These are phyloP conservation scores for Drosophila nigromelanica DNA, from an alignment of 1,140 invertebrate species.

Conservation along the genomic window DNA sequence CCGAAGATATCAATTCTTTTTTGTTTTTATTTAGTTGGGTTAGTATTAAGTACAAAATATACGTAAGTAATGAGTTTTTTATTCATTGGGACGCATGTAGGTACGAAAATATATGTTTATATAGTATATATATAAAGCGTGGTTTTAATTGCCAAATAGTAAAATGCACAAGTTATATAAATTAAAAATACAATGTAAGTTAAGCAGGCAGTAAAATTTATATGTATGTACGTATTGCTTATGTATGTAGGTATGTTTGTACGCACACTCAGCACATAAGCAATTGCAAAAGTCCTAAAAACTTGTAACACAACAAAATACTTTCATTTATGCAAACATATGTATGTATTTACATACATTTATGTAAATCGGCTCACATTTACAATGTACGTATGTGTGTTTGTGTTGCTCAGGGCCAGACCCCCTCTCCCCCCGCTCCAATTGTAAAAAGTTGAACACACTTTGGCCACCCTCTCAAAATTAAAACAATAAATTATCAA, in stretches of 20 bases:
- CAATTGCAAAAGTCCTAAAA: conserved; percentile 26
- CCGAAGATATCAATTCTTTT: conserved; percentile 11
- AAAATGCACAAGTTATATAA: conserved; percentile 75
- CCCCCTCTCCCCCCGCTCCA: conserved; percentile 13
- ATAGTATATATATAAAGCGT: conserved; percentile 49
- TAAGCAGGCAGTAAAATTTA: conserved; percentile 59
- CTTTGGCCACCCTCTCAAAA: conserved; percentile 60
- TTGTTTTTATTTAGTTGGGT: conserved; percentile 35
- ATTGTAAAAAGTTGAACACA: conserved; percentile 36
- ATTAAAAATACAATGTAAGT: conserved; percentile 50
- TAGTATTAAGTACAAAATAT: conserved; percentile 47
- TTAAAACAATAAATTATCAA: conserved; percentile 76
- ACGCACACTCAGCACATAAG: conserved; percentile 22
- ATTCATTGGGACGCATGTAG: conserved; percentile 14
- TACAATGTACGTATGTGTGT: conserved; percentile 17
- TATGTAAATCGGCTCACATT: conserved; percentile 20
- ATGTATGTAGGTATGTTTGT: conserved; percentile 10
- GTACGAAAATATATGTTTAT: conserved; percentile 17
- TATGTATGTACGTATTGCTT: conserved; percentile 11
- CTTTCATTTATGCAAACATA: conserved; percentile 17
- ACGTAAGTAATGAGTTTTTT: conserved; percentile 43
- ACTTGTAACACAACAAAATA: conserved; percentile 33
- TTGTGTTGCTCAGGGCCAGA: conserved; percentile 33
- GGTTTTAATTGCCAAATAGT: conserved; percentile 65
- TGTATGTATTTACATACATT: conserved; percentile 9